Conservation (phyloP, 2,888 invertebrate species). For the Lycophotia porphyrea region DNA sequence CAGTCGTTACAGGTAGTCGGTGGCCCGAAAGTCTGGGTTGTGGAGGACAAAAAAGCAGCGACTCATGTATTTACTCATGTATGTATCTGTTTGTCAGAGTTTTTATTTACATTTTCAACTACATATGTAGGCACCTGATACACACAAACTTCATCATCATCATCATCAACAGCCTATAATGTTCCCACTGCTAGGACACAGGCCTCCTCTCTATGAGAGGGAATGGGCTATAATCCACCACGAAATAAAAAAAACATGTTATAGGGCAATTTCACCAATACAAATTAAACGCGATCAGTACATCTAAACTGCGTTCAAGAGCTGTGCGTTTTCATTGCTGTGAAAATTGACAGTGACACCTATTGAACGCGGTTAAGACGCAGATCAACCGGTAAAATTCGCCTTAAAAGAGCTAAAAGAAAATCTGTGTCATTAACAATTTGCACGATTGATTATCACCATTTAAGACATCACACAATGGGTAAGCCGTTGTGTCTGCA, state of each 20-base stretch:
- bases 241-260: not conserved
- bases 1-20: too few species aligned
- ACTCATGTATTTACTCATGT: too few species aligned
- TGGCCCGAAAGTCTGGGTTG: too few species aligned
- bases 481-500: not conserved
- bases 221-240: too few species aligned
- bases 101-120: not conserved
- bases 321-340: not conserved
- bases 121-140: too few species aligned
- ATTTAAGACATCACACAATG: slow-evolving; percentile 28
- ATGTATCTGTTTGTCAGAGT: not conserved
- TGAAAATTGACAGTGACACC: not conserved
- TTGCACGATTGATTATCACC: slow-evolving; percentile 5
- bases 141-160: too few species aligned
- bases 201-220: too few species aligned
- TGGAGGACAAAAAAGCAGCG: too few species aligned
- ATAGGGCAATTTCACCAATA: not conserved
- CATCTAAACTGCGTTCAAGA: not conserved
- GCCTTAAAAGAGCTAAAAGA: not conserved
- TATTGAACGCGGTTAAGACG: not conserved
- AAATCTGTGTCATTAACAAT: not conserved
- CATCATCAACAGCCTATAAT: too few species aligned
- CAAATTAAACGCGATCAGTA: not conserved
- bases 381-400: not conserved
- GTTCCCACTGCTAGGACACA: too few species aligned